phyloP scores from a whole-genome alignment of 2,797 vertebrate genomes.

The Stomatorhinus walkeri region DNA sequence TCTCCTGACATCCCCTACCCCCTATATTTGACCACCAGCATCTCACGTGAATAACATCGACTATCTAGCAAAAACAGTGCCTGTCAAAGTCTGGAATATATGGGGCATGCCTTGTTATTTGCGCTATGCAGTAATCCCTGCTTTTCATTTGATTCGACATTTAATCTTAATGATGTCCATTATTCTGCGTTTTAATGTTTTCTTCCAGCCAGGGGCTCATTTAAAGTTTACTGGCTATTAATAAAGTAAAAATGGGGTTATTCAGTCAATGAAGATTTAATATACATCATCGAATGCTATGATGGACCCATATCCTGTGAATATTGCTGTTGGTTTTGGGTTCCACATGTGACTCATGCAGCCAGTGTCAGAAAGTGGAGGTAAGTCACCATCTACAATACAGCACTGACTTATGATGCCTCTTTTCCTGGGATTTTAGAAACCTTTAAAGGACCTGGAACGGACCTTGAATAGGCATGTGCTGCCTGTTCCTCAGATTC shows the following conservation, averaged over 20 bases:
- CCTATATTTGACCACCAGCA: neutral
- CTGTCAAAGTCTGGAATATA: neutral
- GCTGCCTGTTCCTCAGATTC: slow-evolving; percentile 18
- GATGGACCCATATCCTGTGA: neutral
- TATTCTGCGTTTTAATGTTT: neutral
- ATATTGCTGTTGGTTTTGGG: neutral
- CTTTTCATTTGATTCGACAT: neutral
- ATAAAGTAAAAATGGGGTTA: neutral
- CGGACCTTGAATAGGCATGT: slow-evolving; percentile 14
- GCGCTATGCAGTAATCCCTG: neutral
- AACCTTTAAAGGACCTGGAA: slow-evolving; percentile 24
- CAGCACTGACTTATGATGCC: neutral
- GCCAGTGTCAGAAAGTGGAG: neutral
- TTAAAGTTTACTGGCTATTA: neutral
- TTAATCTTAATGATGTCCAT: neutral
- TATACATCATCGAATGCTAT: neutral
- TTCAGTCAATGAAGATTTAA: neutral
- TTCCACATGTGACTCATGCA: neutral
- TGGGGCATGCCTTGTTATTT: neutral
- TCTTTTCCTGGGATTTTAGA: slow-evolving; percentile 4
- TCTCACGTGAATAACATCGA: neutral
- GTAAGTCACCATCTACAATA: neutral
- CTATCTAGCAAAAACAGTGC: neutral
- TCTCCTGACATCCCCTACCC: neutral
- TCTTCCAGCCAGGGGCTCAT: neutral